These are phyloP conservation scores for Pseudomyrmex pallidus DNA, from an alignment of 1,140 invertebrate genomes.

Conservation along the genomic window DNA sequence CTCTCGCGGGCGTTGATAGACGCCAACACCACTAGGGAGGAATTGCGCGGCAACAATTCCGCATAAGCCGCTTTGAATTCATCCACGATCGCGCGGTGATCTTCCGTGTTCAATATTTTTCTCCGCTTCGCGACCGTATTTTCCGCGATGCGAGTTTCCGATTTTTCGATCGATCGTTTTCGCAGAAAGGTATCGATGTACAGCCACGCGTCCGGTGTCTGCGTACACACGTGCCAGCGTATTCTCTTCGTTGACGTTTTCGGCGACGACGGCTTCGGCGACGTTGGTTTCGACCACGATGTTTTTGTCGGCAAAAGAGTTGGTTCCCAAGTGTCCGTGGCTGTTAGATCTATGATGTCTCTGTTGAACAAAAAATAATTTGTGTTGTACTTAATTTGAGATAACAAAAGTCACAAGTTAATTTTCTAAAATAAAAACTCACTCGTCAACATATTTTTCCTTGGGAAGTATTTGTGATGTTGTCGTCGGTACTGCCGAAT, in stretches of 20 bases:
- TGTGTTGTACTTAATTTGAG: not conserved
- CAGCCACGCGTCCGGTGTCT: slow-evolving; percentile 34
- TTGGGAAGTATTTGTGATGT: not conserved
- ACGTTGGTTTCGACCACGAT: too few species aligned
- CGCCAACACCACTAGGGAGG: slow-evolving; percentile 5
- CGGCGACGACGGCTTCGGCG: not conserved
- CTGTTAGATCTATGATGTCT: slow-evolving; percentile 43
- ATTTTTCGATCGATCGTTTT: slow-evolving; percentile 12
- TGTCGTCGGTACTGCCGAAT: not conserved
- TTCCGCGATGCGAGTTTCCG: not conserved
- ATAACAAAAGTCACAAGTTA: not conserved
- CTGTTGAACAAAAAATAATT: not conserved
- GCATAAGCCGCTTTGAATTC: slow-evolving; percentile 27
- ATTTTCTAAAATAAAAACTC: not conserved
- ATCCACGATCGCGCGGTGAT: not conserved
- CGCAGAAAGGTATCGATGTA: not conserved
- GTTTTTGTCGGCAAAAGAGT: too few species aligned
- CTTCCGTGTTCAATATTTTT: not conserved
- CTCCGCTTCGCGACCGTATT: not conserved
- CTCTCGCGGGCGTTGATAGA: slow-evolving; percentile 23
- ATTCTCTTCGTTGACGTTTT: slow-evolving; percentile 19
- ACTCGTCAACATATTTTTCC: not conserved
- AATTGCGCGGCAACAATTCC: slow-evolving; percentile 23
- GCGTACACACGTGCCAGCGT: slow-evolving; percentile 32
- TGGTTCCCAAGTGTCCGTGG: not conserved